phyloP scores from a whole-genome alignment of 2,888 invertebrate species.

The Argynnis bischoffii region DNA sequence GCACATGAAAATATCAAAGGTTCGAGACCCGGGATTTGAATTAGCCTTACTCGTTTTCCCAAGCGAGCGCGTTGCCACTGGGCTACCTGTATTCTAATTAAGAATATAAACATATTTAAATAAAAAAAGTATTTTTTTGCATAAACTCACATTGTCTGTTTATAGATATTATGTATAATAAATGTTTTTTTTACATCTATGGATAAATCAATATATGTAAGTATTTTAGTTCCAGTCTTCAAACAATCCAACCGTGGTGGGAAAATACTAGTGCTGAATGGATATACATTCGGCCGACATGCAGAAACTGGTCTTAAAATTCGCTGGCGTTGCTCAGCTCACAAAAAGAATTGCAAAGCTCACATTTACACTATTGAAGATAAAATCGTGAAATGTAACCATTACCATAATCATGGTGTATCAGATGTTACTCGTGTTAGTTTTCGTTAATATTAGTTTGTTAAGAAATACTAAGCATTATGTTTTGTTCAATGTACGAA shows the following conservation, averaged over 20 bases:
- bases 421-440: neutral
- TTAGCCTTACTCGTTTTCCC: too few species aligned
- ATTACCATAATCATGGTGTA: constrained; percentile 42
- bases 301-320: constrained; percentile 24
- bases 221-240: constrained; percentile 27
- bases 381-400: constrained; percentile 38
- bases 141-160: too few species aligned
- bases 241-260: constrained; percentile 25
- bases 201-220: too few species aligned
- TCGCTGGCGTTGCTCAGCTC: constrained; percentile 38
- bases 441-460: constrained; percentile 15
- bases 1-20: too few species aligned
- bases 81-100: too few species aligned
- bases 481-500: too few species aligned
- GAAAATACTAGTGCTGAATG: constrained; percentile 44
- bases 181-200: too few species aligned
- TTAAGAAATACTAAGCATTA: neutral
- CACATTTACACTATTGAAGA: constrained; percentile 42
- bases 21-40: too few species aligned
- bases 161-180: too few species aligned
- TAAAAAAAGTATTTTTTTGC: too few species aligned
- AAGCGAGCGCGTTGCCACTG: too few species aligned
- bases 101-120: too few species aligned
- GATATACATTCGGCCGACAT: constrained; percentile 42
- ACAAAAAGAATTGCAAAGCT: constrained; percentile 43